Evolutionary conservation across 2,113 vertebrate species (phyloP), one percentile per base, ranked within the genome.

Genomic region (Scytalopus superciliaris): DNA sequence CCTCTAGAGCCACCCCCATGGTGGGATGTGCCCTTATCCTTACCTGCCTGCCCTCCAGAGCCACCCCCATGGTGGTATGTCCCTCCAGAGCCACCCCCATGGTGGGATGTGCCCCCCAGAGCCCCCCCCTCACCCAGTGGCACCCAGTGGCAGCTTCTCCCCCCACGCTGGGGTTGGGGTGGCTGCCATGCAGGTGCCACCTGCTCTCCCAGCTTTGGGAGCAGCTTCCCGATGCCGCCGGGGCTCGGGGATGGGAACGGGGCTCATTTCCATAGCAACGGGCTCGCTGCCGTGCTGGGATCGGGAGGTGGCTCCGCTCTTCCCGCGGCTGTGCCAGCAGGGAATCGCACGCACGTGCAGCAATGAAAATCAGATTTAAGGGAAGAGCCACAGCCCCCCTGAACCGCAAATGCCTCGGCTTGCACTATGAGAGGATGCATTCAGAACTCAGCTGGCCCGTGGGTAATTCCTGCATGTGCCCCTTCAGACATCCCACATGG

Each of bases 191-290:
- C 86, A 56, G 63, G 17, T 33, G 60, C 25, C 50, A 23, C 39
- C 73, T 25, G 74, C 79, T 72, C 49, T 33, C 53, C 11, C 14
- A 30, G 18, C 16, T 31, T n/a, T 5, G 6, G 55, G 57, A 53
- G 16, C 12, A 73, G 35, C 68, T 37, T 47, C 40, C 42, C n/a
- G 33, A 24, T 4, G 37, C 49, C 22, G 37, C 40, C 10, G 42
- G 94, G 78, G 28, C 79, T 44, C 18, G 0, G 62, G 78, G 84
- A 93, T 92, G 72, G 95, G 81, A 84, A 89, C 88, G 4, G 19
- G 80, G 89, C 83, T 84, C 55, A 93, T 97, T 96, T 95, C 96
- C 96, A 96, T 96, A 91, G 97, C 55, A 95, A 98, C 90, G 4
- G 89, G 59, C 66, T 94, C 15, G 1, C 84, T 95, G 73, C 76